Conservation (phyloP, 2,888 invertebrate species). For the Monopis laevigella region DNA sequence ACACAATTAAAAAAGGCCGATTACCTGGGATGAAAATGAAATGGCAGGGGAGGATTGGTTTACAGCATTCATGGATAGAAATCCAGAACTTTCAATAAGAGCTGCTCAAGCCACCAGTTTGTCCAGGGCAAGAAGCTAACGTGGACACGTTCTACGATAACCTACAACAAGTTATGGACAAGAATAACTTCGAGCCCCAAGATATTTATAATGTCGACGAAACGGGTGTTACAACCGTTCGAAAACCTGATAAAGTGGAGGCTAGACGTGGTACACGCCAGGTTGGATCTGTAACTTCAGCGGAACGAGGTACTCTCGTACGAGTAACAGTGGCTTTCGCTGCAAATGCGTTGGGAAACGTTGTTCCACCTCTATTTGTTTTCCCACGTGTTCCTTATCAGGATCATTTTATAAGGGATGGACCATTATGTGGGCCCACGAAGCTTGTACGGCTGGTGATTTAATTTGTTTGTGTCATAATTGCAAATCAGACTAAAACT, state of each 20-base stretch:
- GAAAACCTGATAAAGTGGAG: too few relatives aligned
- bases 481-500: background rate
- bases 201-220: too few relatives aligned
- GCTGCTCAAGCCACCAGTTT: too few relatives aligned
- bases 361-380: background rate
- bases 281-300: too few relatives aligned
- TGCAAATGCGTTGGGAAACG: background rate
- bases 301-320: too few relatives aligned
- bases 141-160: conserved; percentile 22
- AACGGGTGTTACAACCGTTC: too few relatives aligned
- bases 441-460: background rate
- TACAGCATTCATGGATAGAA: conserved; percentile 20
- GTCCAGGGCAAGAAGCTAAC: conserved; percentile 21
- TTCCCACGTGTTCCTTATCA: background rate
- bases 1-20: conserved; percentile 15
- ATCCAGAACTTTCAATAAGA: too few relatives aligned
- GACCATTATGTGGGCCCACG: background rate
- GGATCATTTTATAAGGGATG: background rate
- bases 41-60: conserved; percentile 20
- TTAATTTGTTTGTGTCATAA: background rate
- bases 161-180: conserved; percentile 18
- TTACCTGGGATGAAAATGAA: conserved; percentile 14
- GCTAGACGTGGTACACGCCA: too few relatives aligned
- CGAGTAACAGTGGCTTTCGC: too few relatives aligned
- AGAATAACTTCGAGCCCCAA: too few relatives aligned